Conservation (phyloP, 2,797 vertebrate species). For the Melanotaenia boesemani region DNA sequence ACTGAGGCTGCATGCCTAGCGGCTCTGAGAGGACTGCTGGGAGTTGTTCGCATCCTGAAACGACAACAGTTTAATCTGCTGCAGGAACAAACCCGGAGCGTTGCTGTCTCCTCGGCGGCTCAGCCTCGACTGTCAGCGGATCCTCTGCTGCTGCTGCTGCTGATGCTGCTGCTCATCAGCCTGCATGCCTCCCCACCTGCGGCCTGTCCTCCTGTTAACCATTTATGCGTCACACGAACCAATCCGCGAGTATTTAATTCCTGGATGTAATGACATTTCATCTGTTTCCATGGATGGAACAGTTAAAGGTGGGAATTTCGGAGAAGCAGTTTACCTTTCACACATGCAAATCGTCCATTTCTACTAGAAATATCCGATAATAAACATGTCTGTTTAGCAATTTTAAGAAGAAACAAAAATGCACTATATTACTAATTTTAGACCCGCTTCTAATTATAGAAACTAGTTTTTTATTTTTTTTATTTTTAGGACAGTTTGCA, state of each 20-base stretch:
- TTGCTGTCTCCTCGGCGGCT: conserved; percentile 15
- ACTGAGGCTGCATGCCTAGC: conserved; percentile 32
- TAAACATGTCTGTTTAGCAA: too few relatives aligned
- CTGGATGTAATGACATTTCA: not conserved
- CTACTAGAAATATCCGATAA: too few relatives aligned
- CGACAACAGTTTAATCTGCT: not conserved
- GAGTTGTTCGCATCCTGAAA: conserved; percentile 9
- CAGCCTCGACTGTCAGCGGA: conserved; percentile 47
- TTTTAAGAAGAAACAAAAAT: too few relatives aligned
- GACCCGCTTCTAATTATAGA: too few relatives aligned
- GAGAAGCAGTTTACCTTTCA: too few relatives aligned
- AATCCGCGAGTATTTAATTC: conserved; percentile 6
- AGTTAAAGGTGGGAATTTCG: too few relatives aligned
- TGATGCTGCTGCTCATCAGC: conserved; percentile 47
- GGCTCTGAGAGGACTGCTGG: not conserved
- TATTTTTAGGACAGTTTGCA: too few relatives aligned
- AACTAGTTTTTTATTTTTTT: too few relatives aligned
- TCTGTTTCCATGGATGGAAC: not conserved
- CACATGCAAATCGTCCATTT: too few relatives aligned
- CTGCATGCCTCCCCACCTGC: conserved; percentile 63
- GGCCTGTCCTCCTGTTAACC: conserved; percentile 55
- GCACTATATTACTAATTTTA: too few relatives aligned
- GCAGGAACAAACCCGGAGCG: not conserved
- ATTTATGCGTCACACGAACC: conserved; percentile 68
- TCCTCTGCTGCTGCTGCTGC: conserved; percentile 37